These are phyloP conservation scores for Craseonycteris thonglongyai DNA, from an alignment of 2,113 vertebrate species.

Conservation along the genomic window DNA sequence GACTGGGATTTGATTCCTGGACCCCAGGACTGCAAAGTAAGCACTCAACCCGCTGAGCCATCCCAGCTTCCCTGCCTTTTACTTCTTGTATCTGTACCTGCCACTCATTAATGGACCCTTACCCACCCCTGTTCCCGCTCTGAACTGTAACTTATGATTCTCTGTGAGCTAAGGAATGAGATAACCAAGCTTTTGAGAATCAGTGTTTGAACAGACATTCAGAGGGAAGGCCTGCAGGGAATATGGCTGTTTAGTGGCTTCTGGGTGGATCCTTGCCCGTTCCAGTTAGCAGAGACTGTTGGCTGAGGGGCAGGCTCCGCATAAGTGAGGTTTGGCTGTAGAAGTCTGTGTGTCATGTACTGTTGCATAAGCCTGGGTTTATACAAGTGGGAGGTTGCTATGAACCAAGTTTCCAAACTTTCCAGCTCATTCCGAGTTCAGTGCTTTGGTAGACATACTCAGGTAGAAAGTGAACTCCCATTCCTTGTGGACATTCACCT, in stretches of 20 bases:
- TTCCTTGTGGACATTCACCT: conserved; percentile 49
- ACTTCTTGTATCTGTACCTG: background rate
- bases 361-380: background rate
- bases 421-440: background rate
- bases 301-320: fast-evolving
- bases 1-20: too few relatives aligned
- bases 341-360: fast-evolving
- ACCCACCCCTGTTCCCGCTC: background rate
- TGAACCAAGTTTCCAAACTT: background rate
- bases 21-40: too few relatives aligned
- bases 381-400: background rate
- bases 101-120: background rate
- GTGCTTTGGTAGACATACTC: background rate
- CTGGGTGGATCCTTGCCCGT: background rate
- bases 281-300: background rate
- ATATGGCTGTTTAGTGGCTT: background rate
- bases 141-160: background rate
- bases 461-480: background rate
- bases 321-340: fast-evolving
- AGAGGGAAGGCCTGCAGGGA: background rate
- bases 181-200: background rate
- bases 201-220: background rate
- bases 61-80: too few relatives aligned
- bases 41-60: too few relatives aligned
- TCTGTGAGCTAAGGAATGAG: background rate